Percentiles rank a stretch among this genome's conserved stretches.
phyloP scores from a whole-genome alignment of 2,888 invertebrate species.

The Heteropelma amictum region DNA sequence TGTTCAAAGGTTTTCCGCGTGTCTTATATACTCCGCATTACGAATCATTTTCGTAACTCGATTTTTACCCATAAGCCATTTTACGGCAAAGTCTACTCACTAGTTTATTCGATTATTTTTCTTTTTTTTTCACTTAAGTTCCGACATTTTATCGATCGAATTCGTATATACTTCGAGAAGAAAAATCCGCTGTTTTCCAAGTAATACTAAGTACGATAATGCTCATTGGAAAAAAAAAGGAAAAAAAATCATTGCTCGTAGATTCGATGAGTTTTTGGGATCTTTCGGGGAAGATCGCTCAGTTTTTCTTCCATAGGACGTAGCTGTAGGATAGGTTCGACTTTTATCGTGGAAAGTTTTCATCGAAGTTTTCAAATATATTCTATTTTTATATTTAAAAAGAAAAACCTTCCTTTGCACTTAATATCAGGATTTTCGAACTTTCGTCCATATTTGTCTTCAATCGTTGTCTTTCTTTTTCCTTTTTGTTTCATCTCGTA shows the following conservation, averaged over 20 bases:
- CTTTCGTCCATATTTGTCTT: no score
- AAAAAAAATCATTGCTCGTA: constrained; percentile 21
- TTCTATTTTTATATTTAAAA: constrained; percentile 4
- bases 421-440: neutral
- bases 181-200: constrained; percentile 64
- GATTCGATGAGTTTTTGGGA: constrained; percentile 30
- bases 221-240: constrained; percentile 15
- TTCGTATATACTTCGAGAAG: constrained; percentile 56
- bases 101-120: constrained; percentile 43
- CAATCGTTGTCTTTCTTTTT: no score
- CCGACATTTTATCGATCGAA: constrained; percentile 52
- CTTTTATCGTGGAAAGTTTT: constrained; percentile 57
- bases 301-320: constrained; percentile 33
- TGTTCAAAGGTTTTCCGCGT: constrained; percentile 47
- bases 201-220: constrained; percentile 31
- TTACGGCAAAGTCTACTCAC: constrained; percentile 32
- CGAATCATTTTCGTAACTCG: constrained; percentile 13
- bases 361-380: constrained; percentile 44
- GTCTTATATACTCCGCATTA: no score
- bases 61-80: constrained; percentile 28
- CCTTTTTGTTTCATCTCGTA: constrained; percentile 21
- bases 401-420: neutral
- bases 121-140: constrained; percentile 25
- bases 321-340: constrained; percentile 43
- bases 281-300: constrained; percentile 23